Percentiles rank a stretch among this genome's conserved stretches.
phyloP scores from a whole-genome alignment of 2,797 vertebrate genomes.

The Antrozous pallidus region DNA sequence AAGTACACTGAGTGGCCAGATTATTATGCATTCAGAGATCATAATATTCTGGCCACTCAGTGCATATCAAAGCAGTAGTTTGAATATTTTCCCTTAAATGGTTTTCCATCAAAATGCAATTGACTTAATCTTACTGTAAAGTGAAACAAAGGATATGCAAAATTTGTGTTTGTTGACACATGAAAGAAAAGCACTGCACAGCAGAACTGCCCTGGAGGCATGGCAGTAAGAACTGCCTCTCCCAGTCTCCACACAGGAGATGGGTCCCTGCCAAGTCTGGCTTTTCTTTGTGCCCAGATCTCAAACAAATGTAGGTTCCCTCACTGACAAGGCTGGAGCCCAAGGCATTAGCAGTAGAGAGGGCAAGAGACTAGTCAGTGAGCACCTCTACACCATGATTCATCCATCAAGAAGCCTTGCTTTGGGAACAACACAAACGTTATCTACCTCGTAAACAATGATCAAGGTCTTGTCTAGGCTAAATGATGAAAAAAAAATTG shows the following conservation, averaged over 20 bases:
- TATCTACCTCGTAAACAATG: background rate
- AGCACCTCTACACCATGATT: background rate
- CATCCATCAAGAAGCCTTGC: background rate
- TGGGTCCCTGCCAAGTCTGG: background rate
- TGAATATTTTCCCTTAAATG: background rate
- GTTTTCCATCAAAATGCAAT: conserved; percentile 5
- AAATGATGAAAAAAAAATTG: background rate
- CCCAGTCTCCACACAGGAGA: no score
- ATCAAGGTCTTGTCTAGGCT: background rate
- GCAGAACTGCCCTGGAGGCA: background rate
- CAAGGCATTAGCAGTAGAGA: background rate
- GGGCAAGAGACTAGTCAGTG: background rate
- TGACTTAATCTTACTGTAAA: conserved; percentile 35
- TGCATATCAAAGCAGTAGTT: background rate
- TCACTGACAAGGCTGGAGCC: background rate
- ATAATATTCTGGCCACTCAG: no score
- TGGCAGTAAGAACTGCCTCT: background rate
- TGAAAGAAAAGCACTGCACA: background rate
- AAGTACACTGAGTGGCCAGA: no score
- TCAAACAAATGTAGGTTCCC: background rate
- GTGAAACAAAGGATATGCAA: background rate
- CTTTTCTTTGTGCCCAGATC: background rate
- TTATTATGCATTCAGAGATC: no score
- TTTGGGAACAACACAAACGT: background rate
- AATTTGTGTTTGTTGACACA: background rate